phyloP scores from a whole-genome alignment of 2,797 vertebrate species.

The Perodicticus potto region DNA sequence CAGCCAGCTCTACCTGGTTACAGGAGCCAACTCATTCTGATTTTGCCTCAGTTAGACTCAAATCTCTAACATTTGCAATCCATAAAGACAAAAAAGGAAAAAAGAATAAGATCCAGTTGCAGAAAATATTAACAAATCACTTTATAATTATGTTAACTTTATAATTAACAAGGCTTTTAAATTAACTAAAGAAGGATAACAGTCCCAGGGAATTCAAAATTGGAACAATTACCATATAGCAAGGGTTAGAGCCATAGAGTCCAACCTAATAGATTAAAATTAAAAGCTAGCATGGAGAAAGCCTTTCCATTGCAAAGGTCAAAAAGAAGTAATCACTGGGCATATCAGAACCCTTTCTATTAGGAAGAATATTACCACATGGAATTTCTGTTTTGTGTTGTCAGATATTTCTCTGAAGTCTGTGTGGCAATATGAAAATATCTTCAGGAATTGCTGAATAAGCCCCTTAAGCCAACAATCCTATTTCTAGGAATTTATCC shows the following conservation, averaged over 20 bases:
- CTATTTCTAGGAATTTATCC: not conserved
- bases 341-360: not conserved
- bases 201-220: not conserved
- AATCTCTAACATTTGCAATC: not conserved
- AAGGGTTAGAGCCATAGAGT: not conserved
- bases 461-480: not conserved
- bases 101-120: not conserved
- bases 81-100: not conserved
- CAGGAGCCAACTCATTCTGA: not conserved
- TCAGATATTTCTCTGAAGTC: not conserved
- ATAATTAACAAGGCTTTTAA: not conserved
- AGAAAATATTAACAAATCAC: conserved; percentile 19
- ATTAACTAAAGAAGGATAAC: not conserved
- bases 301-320: not conserved
- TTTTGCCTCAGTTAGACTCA: not conserved
- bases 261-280: not conserved
- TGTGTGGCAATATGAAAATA: not conserved
- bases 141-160: not conserved
- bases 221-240: not conserved
- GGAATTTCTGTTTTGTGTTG: not conserved
- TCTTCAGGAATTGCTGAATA: not conserved
- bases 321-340: not conserved
- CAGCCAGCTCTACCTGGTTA: not conserved
- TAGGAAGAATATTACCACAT: too few relatives aligned
- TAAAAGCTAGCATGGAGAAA: not conserved